Percentiles rank a stretch among this genome's conserved stretches.
phyloP scores from a whole-genome alignment of 1,140 invertebrate species.

The Chironomus striatipennis region DNA sequence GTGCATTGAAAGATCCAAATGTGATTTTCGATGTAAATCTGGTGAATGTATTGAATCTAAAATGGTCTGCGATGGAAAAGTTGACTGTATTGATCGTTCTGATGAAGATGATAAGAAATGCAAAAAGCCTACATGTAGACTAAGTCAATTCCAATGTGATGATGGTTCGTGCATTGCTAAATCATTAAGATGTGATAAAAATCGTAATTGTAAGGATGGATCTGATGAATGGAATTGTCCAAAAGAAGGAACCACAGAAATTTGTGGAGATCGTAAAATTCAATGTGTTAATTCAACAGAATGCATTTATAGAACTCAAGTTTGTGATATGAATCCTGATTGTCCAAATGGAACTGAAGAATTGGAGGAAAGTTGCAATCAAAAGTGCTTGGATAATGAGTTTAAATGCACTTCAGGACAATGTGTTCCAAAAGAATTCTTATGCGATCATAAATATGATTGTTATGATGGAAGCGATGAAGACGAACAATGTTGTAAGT shows the following conservation, averaged over 20 bases:
- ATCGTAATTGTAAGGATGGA: constrained; percentile 64
- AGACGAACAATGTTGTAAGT: constrained; percentile 43
- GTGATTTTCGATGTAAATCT: constrained; percentile 46
- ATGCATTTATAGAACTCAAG: constrained; percentile 50
- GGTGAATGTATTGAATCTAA: constrained; percentile 54
- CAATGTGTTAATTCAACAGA: constrained; percentile 79
- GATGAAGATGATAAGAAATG: constrained; percentile 56
- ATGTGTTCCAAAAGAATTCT: constrained; percentile 63
- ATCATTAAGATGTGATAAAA: constrained; percentile 55
- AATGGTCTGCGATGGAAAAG: constrained; percentile 58
- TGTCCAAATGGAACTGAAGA: constrained; percentile 61
- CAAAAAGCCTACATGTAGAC: constrained; percentile 42
- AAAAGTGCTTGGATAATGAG: constrained; percentile 30
- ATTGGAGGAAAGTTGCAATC: constrained; percentile 42
- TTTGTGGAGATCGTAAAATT: constrained; percentile 48
- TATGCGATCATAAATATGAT: constrained; percentile 62
- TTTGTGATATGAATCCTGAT: constrained; percentile 54
- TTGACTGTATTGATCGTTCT: constrained; percentile 55
- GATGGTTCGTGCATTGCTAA: constrained; percentile 44
- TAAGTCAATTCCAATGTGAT: constrained; percentile 51
- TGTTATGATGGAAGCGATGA: constrained; percentile 67
- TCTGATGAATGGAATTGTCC: constrained; percentile 64
- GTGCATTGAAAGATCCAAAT: constrained; percentile 44
- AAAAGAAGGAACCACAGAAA: constrained; percentile 35
- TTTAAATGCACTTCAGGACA: constrained; percentile 48